Base-by-base conservation (phyloP, 2,888 invertebrate genomes). In the Pteria penguin region DNA sequence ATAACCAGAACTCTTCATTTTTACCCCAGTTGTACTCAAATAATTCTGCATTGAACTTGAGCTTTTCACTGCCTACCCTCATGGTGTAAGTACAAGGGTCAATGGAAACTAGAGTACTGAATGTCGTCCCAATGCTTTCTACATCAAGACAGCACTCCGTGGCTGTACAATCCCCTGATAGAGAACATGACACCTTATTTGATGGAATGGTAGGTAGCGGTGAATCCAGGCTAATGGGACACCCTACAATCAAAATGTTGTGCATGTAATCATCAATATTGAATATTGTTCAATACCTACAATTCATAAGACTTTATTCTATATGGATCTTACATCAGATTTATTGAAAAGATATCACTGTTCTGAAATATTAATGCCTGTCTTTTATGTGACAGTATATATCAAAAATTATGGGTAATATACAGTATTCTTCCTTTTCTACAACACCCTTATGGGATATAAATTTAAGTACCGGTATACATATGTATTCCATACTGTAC, bases 141-240 rank as follows among this genome's bases (percentile, higher is more conserved):
- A 60, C 60, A 26, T 27, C 27, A 5, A 60, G 14, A 60, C 60
- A 60, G 60, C 60, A 60, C 27, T 60, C 60, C 8, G 27, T 27
- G 4, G 27, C 27, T 27, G 60, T 26, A 26, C 60, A 60, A 18
- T 22, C 4, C 26, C 11, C 8, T 8, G 8, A 8, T 14, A 14
- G 18, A 8, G 18, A 8, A 45, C 45, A 45, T 8, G 45, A 45
- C 8, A 18, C 18, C 8, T 8, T 0, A 18, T 45, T 45, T 14
- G 8, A 8, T 45, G 45, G 45, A 45, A 45, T 18, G 11, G 18
- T 45, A 18, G 45, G 45, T 45, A 45, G 18, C 18, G 45, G 45
- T 8, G 45, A 45, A 45, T 45, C 45, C 45, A 45, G 18, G 45
- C 45, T 45, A 8, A 14, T 8, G 45, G 8, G 8, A 45, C 45